phyloP scores from a whole-genome alignment of 2,888 invertebrate species.

The Cheilosia vernalis region DNA sequence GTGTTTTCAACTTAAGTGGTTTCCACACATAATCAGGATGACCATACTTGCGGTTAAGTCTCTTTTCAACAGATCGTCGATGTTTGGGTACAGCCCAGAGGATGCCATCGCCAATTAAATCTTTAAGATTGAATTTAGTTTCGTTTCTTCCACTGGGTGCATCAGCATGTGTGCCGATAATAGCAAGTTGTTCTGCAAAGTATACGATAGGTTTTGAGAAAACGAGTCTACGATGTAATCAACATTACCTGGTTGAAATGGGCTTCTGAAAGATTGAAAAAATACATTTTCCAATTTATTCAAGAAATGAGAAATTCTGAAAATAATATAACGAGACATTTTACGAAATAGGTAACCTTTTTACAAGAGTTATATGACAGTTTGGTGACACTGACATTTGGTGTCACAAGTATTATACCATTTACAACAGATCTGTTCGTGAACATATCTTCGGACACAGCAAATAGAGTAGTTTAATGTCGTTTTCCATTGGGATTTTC shows the following conservation, averaged over 20 bases:
- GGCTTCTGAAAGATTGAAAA: slow-evolving; percentile 80
- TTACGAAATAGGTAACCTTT: slow-evolving; percentile 9
- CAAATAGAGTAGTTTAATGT: too few species aligned
- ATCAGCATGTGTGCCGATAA: neutral
- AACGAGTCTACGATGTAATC: neutral
- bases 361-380: slow-evolving; percentile 3
- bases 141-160: slow-evolving; percentile 68
- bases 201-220: neutral
- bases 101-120: slow-evolving; percentile 89
- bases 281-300: slow-evolving; percentile 82
- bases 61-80: slow-evolving; percentile 90
- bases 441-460: too few species aligned
- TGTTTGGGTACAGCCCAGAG: slow-evolving; percentile 92
- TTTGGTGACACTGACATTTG: slow-evolving; percentile 1
- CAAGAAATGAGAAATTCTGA: slow-evolving; percentile 82
- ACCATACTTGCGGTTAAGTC: slow-evolving; percentile 90
- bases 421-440: neutral
- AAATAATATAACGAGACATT: slow-evolving; percentile 80
- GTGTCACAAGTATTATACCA: slow-evolving; percentile 33
- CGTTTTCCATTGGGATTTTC: too few species aligned
- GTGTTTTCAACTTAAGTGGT: slow-evolving; percentile 88
- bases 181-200: slow-evolving; percentile 42
- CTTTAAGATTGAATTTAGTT: slow-evolving; percentile 85
- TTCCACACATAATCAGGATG: slow-evolving; percentile 88
- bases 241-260: slow-evolving; percentile 84